A percentile compares a stretch with the other conserved stretches of the same genome.
These are phyloP conservation scores for Sciurus niger DNA, from an alignment of 2,113 vertebrate species.

Conservation along the genomic window DNA sequence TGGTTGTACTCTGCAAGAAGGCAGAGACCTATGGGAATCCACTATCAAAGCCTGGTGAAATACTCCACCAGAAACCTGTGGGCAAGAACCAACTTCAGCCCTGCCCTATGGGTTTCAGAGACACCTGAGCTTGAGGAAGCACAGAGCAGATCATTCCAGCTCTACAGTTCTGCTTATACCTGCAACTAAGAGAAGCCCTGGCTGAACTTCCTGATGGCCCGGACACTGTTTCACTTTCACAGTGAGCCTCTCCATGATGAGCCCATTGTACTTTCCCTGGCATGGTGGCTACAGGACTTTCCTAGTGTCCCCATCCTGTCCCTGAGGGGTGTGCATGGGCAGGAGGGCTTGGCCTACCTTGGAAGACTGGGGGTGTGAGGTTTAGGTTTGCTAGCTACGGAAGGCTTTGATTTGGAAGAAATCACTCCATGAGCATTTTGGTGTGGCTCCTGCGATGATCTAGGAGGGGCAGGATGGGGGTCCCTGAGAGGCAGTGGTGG, in stretches of 20 bases:
- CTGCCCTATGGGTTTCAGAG: neutral
- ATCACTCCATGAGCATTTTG: constrained; percentile 94
- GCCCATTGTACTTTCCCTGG: accelerated
- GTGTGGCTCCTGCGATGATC: constrained; percentile 93
- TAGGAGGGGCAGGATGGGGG: constrained; percentile 94
- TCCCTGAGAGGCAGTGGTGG: constrained; percentile 98
- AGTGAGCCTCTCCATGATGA: neutral
- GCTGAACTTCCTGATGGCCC: neutral
- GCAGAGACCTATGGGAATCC: neutral
- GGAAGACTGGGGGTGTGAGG: constrained; percentile 98
- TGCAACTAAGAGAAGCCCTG: neutral
- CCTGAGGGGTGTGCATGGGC: too few relatives aligned
- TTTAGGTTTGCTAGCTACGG: constrained; percentile 94
- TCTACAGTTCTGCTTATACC: neutral
- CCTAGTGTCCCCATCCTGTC: neutral
- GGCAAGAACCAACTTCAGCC: neutral
- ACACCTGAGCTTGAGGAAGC: neutral
- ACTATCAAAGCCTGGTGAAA: neutral
- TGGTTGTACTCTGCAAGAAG: neutral
- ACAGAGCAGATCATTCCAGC: neutral
- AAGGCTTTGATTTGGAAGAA: constrained; percentile 95
- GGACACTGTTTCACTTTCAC: neutral
- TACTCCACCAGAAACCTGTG: neutral
- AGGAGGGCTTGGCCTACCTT: constrained; percentile 90
- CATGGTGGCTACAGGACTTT: neutral